A percentile compares a stretch with the other conserved stretches of the same genome.
Conservation (phyloP, 2,797 vertebrate species). For the Mionectes olivaceus region DNA sequence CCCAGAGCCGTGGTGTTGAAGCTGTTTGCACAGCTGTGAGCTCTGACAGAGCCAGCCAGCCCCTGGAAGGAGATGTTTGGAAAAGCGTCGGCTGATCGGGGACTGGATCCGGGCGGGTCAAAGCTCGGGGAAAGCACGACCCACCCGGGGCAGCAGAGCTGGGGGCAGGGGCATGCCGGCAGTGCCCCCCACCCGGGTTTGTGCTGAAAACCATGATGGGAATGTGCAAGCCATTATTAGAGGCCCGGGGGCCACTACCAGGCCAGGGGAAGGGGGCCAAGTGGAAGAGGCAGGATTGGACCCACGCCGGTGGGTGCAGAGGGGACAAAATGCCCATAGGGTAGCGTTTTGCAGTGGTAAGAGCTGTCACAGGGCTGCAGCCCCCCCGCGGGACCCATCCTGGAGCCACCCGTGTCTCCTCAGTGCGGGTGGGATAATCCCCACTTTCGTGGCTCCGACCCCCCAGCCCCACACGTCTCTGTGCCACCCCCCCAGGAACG, state of each 20-base stretch:
- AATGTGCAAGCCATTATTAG: not conserved
- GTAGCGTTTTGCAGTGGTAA: not conserved
- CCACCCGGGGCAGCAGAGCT: not conserved
- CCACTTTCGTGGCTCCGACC: not conserved
- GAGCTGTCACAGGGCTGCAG: not conserved
- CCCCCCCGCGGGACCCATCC: accelerated
- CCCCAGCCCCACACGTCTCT: not conserved
- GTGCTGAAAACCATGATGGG: not conserved
- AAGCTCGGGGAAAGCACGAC: accelerated
- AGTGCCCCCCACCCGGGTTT: not conserved
- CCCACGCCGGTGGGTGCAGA: not conserved
- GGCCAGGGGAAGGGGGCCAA: not conserved
- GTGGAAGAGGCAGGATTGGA: accelerated
- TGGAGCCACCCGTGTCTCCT: not conserved
- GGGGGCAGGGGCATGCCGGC: not conserved
- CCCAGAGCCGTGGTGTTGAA: not conserved
- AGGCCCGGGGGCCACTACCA: not conserved
- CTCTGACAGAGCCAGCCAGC: not conserved
- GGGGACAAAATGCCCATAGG: not conserved
- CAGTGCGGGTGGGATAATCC: accelerated
- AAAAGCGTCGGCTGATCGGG: not conserved
- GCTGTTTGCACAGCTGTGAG: constrained; percentile 39
- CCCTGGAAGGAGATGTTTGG: not conserved
- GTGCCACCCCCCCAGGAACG: accelerated
- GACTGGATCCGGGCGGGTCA: accelerated